Base-by-base conservation (phyloP, 2,797 vertebrate species). In the Rhinatrema bivittatum region DNA sequence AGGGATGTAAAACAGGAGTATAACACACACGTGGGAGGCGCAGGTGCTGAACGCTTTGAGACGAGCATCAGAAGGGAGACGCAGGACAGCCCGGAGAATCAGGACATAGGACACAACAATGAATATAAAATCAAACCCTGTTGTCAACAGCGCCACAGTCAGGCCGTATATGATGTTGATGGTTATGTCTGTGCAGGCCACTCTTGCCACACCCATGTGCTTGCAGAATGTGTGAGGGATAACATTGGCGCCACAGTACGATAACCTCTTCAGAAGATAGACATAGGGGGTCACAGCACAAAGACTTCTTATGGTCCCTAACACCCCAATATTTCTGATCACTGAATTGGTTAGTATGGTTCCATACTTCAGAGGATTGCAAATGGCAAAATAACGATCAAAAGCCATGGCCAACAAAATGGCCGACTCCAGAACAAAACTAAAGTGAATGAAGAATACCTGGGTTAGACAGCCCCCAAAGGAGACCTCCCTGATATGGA, bases 381-480 rank as follows among this genome's bases (percentile, higher is more conserved):
- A 64, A 12, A 64, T 46, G 14, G 56, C 62, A 36, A 62, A 55
- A 3, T 55, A 62, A 7, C 42, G 34, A 16, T 68, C 64, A 33
- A 61, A 61, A 36, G 64, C 57, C 64, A 65, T 58, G 28, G 57
- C 54, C 26, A 64, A n/a, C 9, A 68, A 46, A 19, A 68, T 20
- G 17, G 54, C 54, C 3, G 60, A 68, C 29, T 64, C 57, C 1
- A 43, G 58, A 19, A 39, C 54, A 49, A 52, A 68, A 27, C 53
- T 46, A 5, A 38, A 14, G 20, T 60, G 51, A 6, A 65, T 51
- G 23, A 69, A 61, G 29, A 62, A 62, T 19, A 65, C 50, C 32
- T 65, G 59, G 10, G 51, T 60, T 23, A 65, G 35, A 53, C 62
- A 65, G 27, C 65, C 53, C 51, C 58, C 39, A 29, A 65, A 58